Base-by-base conservation (phyloP, 35 echinoderm and acorn worm genomes). In the Apostichopus japonicus region DNA sequence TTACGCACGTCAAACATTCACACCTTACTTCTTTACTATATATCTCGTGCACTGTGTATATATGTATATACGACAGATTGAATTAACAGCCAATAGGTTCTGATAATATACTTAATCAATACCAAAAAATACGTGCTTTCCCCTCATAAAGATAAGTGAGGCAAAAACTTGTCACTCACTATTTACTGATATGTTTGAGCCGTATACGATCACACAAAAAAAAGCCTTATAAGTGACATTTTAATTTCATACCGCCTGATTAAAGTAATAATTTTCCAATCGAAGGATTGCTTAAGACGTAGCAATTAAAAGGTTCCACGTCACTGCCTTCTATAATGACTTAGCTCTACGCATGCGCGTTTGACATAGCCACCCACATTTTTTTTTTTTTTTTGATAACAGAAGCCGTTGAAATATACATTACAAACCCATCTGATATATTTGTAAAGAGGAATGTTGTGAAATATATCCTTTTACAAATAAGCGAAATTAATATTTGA, bases 401-500 rank as follows among this genome's bases (percentile, higher is more conserved):
- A 23, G 71, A 75, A 75, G 17, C 71, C 71, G 71, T 75, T 75
- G 17, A 75, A 75, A n/a, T 75, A 75, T 75, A 19, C 71, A 21
- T 75, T 75, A 6, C 71, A 75, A 67, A 23, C 17, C 17, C 17
- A 19, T 19, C 21, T 23, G 71, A 75, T 19, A 21, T 14, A 75
- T 19, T 16, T 44, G 13, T 10, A 61, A 84, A 62, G 24, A 84
- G 53, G n/a, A 84, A 84, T 84, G 81, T 84, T 84, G 81, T 84
- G 81, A 84, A 58, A 84, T 84, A 57, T 84, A 84, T 84, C 81
- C 81, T 84, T 75, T 58, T 84, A 84, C 81, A 84, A 84, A 84
- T 84, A 84, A 84, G 81, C 56, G 56, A 84, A 84, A 84, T 84
- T 84, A 84, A 84, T 84, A 84, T 84, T 84, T 84, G 81, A 84